A percentile compares a stretch with the other conserved stretches of the same genome.
phyloP scores from a whole-genome alignment of 92 coral and sea anemone genomes.

The Porites divaricata region DNA sequence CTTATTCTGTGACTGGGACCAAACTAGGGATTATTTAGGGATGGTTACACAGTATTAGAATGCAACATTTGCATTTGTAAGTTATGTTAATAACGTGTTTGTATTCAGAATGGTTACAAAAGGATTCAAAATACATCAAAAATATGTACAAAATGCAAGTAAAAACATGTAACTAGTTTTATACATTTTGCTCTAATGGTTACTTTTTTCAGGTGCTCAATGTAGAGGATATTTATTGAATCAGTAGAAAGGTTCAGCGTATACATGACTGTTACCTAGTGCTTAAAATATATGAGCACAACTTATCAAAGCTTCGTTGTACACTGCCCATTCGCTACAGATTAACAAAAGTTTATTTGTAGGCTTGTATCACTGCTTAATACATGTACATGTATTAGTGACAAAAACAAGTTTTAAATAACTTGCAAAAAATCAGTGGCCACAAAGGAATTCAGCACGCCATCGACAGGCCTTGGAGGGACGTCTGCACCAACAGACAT shows the following conservation, averaged over 20 bases:
- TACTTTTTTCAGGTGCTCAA: too few relatives aligned
- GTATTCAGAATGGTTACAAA: conserved; percentile 15
- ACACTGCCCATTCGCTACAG: too few relatives aligned
- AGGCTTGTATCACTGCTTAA: not conserved
- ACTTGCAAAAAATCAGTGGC: conserved; percentile 52
- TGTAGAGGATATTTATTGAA: too few relatives aligned
- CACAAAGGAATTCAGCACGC: conserved; percentile 41
- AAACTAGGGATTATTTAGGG: conserved; percentile 21
- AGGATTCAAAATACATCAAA: conserved; percentile 20
- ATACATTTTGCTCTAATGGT: too few relatives aligned
- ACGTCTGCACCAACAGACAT: too few relatives aligned
- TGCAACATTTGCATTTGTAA: conserved; percentile 12
- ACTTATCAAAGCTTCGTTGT: not conserved
- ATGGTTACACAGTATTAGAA: conserved; percentile 30
- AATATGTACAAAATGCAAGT: conserved; percentile 5
- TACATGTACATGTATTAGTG: too few relatives aligned
- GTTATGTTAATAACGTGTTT: conserved; percentile 23
- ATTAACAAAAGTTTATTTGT: too few relatives aligned
- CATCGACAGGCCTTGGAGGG: conserved; percentile 7
- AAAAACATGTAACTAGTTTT: too few relatives aligned
- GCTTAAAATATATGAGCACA: not conserved
- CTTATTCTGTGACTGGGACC: not conserved
- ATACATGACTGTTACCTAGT: too few relatives aligned
- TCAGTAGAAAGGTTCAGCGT: too few relatives aligned
- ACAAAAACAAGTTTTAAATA: too few relatives aligned